Evolutionary conservation across 2,113 vertebrate genomes (phyloP), one percentile per base, ranked within the genome.

Genomic region (Serinus canaria): DNA sequence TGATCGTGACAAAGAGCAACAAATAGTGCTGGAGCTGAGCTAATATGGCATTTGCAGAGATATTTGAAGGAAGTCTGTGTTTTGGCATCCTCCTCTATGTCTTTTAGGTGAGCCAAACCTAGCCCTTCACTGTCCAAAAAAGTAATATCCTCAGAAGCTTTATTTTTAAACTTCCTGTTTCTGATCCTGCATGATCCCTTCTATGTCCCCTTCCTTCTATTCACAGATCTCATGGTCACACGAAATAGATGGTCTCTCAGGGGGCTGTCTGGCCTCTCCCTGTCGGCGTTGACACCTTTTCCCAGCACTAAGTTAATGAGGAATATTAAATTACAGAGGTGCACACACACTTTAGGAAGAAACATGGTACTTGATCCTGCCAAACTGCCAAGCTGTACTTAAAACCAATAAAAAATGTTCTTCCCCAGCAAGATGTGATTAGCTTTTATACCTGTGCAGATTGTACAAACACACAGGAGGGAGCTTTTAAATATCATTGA

Each of bases 401-500:
- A 96, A 96, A 96, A 92, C 95, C 14, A 20, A 44, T 96, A 96
- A 96, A 78, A 96, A 95, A 94, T 96, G 83, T 89, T 96, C 94
- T 88, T 96, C 81, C 90, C n/a, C 43, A 55, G 96, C 92, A 97
- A 96, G 95, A 96, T 86, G 95, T 96, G 95, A 97, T 97, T 96
- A 96, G 96, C 95, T 96, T 96, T 97, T 96, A 96, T 97, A 96
- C 89, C 95, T 97, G 92, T 89, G 87, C 92, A 96, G 95, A 96
- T 94, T 97, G 94, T 94, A 94, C 94, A 97, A 97, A 97, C 95
- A 97, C 96, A 95, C 97, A 95, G 94, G 96, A 94, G 95, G 97
- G 96, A 97, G 94, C 96, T 97, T 97, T 98, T 98, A 98, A 98
- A 98, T 97, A 98, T 96, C 97, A 98, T 97, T 97, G 97, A 97